Base-by-base conservation (phyloP, 2,797 vertebrate genomes). In the Scolopax rusticola region DNA sequence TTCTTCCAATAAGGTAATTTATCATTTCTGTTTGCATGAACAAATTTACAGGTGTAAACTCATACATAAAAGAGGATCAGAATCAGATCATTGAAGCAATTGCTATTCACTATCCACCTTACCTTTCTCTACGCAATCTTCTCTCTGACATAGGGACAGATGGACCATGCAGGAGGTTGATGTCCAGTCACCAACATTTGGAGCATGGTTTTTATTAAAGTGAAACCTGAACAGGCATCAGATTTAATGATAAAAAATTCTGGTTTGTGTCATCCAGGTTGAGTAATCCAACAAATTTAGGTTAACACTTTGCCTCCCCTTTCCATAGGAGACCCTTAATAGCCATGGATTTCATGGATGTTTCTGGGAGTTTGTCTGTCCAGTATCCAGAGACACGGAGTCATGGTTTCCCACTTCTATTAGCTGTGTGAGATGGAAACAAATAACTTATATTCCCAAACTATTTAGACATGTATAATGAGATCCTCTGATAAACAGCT, bases 401-500 rank as follows among this genome's bases (percentile, higher is more conserved):
- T 59, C 17, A 8, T 3, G 2, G 2, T 3, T 71, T 1, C 1
- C 6, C 3, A 1, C 4, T 59, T 68, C 30, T 75, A 17, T 47
- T 21, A 54, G 12, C 9, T n/a, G 8, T 82, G 20, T 32, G 21
- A 30, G 18, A 1, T 41, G 15, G 28, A 67, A 81, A 61, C 2
- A 60, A 83, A 45, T 4, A 1, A 0, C 5, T 28, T 28, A 5
- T 11, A 3, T 33, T 60, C 64, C 30, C 3, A 51, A 53, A 24
- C 2, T 10, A 51, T 75, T 79, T 68, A 68, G 14, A 63, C 6
- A 36, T 33, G 4, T 9, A 16, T 36, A 24, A 51, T 64, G 12
- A 80, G 28, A 40, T 76, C 1, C 19, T 36, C 50, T 63, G 25
- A 13, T 11, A 93, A 82, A 64, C n/a, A 47, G 2, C 1, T 45